phyloP scores from a whole-genome alignment of 2,888 invertebrate species.

The Eupelmus urozonus region DNA sequence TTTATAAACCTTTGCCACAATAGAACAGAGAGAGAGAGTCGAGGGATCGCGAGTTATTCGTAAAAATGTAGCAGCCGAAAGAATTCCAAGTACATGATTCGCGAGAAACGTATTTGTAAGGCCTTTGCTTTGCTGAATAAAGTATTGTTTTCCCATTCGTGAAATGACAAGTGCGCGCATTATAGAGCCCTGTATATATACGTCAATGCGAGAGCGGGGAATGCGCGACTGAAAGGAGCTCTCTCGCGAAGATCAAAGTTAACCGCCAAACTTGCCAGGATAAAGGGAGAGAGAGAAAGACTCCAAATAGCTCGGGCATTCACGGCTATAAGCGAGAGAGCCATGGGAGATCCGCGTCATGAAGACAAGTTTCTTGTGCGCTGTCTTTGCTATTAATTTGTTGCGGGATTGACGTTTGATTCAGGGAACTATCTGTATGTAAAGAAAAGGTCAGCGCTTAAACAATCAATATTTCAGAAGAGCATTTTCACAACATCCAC shows the following conservation, averaged over 20 bases:
- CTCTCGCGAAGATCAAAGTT: slow-evolving; percentile 62
- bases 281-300: slow-evolving; percentile 28
- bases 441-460: too few species aligned
- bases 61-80: slow-evolving; percentile 8
- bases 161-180: slow-evolving; percentile 59
- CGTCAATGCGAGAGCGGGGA: slow-evolving; percentile 44
- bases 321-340: too few species aligned
- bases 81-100: slow-evolving; percentile 17
- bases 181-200: too few species aligned
- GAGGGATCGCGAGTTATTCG: too few species aligned
- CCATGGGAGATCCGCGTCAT: slow-evolving; percentile 25
- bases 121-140: slow-evolving; percentile 36
- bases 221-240: slow-evolving; percentile 56
- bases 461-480: too few species aligned
- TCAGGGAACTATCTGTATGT: too few species aligned
- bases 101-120: slow-evolving; percentile 31
- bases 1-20: background rate
- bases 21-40: too few species aligned
- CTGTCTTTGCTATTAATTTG: slow-evolving; percentile 11
- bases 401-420: slow-evolving; percentile 28
- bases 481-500: too few species aligned
- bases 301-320: slow-evolving; percentile 33
- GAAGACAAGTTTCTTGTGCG: slow-evolving; percentile 28
- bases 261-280: slow-evolving; percentile 61
- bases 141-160: slow-evolving; percentile 57